Evolutionary conservation across 2,113 vertebrate genomes (phyloP), one percentile per base, ranked within the genome.

Genomic region (Motacilla tschutschensis): DNA sequence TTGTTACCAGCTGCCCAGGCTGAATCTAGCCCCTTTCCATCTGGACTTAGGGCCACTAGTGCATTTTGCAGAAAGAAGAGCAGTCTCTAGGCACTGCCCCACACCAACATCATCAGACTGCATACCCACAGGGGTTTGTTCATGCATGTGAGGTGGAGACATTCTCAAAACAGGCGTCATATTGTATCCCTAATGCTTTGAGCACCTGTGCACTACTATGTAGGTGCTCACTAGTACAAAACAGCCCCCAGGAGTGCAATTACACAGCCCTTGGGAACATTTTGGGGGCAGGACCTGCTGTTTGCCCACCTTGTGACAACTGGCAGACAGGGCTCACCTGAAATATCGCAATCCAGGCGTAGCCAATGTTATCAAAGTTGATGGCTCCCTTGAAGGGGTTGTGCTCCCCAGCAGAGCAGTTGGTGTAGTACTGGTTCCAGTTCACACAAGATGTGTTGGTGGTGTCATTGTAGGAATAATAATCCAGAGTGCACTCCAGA

Each of bases 361-460:
- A 99, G 90, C 98, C 99, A 6, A 99, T 99, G 96, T 99, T 99
- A 94, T 99, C 99, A 0, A 99, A 99, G 97, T 99, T 99, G 97
- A 99, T 99, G 83, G 99, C 99, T 25, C 98, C 98, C 95, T 99
- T 99, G 96, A 99, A 99, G 47, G 99, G 99, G 96, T 99, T 99
- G 96, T 97, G 95, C 53, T 96, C 94, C 43, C 99, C 98, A 0
- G 98, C 98, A 0, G 98, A 98, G 94, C 99, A 99, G 95, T 99
- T 99, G 95, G 96, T 99, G 83, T 99, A 99, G 95, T 99, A 99
- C 93, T 98, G 98, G 96, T 99, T 99, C 99, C 99, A 99, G 93
- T 99, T 99, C 93, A 99, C 97, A 7, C 99, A 99, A 50, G 98
- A 98, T 7, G 98, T 99, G 92, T 99, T 99, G 95, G 98, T 98